These are phyloP conservation scores for Neoniphon sammara DNA, from an alignment of 2,797 vertebrate genomes.

Conservation along the genomic window DNA sequence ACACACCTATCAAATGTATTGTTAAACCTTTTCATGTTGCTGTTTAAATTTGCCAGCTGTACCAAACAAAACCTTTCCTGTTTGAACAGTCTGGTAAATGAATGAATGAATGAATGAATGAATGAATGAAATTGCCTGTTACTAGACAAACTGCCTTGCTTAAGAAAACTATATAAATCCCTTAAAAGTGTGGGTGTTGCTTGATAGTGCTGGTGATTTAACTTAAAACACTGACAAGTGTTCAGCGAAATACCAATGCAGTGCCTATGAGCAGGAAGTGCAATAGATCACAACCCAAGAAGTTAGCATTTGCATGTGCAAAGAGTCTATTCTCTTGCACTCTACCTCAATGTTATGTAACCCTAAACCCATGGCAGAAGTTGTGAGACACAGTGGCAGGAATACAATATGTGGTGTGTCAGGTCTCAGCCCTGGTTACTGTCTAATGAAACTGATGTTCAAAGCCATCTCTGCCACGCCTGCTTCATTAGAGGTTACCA, in stretches of 20 bases:
- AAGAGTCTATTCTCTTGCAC: not conserved
- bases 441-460: constrained; percentile 29
- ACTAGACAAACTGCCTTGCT: too few relatives aligned
- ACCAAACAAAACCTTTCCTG: too few relatives aligned
- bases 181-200: not conserved
- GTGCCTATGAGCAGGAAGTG: not conserved
- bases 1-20: too few relatives aligned
- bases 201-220: too few relatives aligned
- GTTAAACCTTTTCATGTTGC: not conserved
- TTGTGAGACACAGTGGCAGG: constrained; percentile 12
- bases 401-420: constrained; percentile 19
- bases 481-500: constrained; percentile 46
- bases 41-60: too few relatives aligned
- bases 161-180: not conserved
- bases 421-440: constrained; percentile 15
- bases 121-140: too few relatives aligned
- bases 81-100: too few relatives aligned
- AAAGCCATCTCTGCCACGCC: constrained; percentile 29
- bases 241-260: not conserved
- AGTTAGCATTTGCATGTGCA: not conserved
- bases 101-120: too few relatives aligned
- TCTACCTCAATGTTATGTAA: not conserved
- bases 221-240: too few relatives aligned
- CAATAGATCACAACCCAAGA: not conserved
- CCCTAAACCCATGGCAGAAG: constrained; percentile 5